Evolutionary conservation across 2,888 invertebrate species (phyloP).

Genomic region (Amphipoea oculea): DNA sequence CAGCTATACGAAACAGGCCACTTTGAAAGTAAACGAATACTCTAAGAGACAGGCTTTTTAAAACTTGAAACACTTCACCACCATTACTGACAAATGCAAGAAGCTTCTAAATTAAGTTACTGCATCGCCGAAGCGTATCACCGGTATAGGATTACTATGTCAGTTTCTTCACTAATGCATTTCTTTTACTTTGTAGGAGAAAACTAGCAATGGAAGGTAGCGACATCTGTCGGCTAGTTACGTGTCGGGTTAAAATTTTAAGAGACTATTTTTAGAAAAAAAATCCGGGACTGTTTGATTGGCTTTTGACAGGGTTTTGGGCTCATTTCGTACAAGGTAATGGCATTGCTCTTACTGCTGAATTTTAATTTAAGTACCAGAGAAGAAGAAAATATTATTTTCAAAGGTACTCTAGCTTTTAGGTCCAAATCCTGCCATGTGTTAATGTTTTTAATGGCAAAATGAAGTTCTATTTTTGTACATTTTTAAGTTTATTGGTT

Average conservation of each 20-base stretch:
- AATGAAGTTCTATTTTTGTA: not conserved
- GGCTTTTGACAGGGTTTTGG: slow-evolving; percentile 4
- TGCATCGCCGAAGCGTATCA: slow-evolving; percentile 4
- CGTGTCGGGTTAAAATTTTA: slow-evolving; percentile 6
- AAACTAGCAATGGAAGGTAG: slow-evolving; percentile 17
- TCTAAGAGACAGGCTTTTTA: slow-evolving; percentile 28
- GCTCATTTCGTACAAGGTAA: not conserved
- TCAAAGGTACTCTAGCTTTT: not conserved
- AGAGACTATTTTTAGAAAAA: not conserved
- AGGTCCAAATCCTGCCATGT: not conserved
- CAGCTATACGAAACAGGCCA: not conserved
- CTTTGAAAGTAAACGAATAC: slow-evolving; percentile 19
- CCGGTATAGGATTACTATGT: slow-evolving; percentile 41
- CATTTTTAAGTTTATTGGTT: not conserved
- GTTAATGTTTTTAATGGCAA: not conserved
- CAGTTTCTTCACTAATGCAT: slow-evolving; percentile 54
- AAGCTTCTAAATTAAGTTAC: slow-evolving; percentile 40
- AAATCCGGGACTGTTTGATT: not conserved
- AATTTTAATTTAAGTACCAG: not conserved
- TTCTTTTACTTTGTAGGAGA: slow-evolving; percentile 30
- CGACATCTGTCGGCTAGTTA: slow-evolving; percentile 30
- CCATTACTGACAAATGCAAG: slow-evolving; percentile 37
- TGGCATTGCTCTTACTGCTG: not conserved
- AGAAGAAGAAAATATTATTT: not conserved
- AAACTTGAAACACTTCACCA: slow-evolving; percentile 19